Percentiles rank a stretch among this genome's conserved stretches.
Evolutionary conservation across 2,888 invertebrate species (phyloP).

Genomic region (Drosophila lutescens): DNA sequence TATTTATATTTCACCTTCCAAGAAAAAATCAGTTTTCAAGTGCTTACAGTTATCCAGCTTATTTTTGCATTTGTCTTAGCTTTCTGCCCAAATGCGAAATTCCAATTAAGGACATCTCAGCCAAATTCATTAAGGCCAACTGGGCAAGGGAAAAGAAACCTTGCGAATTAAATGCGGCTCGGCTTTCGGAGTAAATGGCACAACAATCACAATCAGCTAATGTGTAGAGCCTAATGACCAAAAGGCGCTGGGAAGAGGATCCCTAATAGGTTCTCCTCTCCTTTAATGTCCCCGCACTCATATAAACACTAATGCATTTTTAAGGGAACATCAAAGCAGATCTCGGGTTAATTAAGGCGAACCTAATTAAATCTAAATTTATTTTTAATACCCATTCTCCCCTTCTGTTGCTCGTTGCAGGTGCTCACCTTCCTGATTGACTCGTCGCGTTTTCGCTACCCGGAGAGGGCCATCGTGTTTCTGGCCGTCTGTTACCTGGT

Average conservation of each 20-base stretch:
- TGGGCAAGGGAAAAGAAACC: conserved; percentile 33
- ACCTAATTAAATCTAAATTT: conserved; percentile 70
- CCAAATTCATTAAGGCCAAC: conserved; percentile 62
- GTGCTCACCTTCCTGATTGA: conserved; percentile 96
- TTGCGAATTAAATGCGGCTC: conserved; percentile 58
- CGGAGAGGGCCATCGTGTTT: conserved; percentile 98
- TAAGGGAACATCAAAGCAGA: conserved; percentile 48
- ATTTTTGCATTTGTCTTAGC: conserved; percentile 1
- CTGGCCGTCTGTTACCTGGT: conserved; percentile 97
- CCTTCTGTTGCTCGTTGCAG: conserved; percentile 75
- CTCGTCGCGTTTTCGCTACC: conserved; percentile 97
- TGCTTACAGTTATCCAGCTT: neutral
- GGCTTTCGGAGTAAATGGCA: conserved; percentile 68
- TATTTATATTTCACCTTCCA: neutral
- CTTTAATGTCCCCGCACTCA: neutral
- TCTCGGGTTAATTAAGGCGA: conserved; percentile 50
- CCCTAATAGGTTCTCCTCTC: conserved; percentile 21
- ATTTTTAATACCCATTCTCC: conserved; percentile 60
- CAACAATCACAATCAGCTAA: conserved; percentile 75
- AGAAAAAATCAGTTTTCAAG: neutral
- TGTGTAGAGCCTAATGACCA: conserved; percentile 74
- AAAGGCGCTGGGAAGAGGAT: conserved; percentile 11
- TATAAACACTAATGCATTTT: conserved; percentile 62
- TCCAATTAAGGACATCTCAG: conserved; percentile 37
- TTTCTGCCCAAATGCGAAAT: neutral